These are phyloP conservation scores for Neelides folsomi DNA, from an alignment of 2,888 invertebrate genomes.

Conservation along the genomic window DNA sequence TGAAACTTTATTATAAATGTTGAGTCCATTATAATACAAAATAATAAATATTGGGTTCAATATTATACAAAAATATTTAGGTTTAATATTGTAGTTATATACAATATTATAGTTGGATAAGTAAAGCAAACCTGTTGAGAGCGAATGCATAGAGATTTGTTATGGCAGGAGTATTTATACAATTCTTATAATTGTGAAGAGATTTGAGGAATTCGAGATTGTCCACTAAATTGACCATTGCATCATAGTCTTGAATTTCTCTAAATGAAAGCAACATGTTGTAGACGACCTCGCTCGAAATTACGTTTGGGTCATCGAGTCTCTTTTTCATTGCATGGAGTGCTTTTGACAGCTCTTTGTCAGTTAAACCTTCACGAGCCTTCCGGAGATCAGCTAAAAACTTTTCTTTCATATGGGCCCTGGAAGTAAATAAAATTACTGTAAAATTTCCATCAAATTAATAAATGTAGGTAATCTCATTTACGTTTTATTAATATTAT, in stretches of 20 bases:
- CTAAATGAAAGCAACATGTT: conserved; percentile 70
- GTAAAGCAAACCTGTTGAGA: conserved; percentile 59
- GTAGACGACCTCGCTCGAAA: conserved; percentile 89
- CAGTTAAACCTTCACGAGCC: conserved; percentile 72
- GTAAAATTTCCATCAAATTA: too few species aligned
- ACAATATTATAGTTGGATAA: neutral
- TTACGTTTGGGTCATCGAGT: conserved; percentile 89
- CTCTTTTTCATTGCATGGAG: conserved; percentile 80
- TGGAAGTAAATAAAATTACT: conserved; percentile 41
- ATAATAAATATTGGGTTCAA: neutral
- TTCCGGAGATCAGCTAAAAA: conserved; percentile 86
- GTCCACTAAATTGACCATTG: conserved; percentile 91
- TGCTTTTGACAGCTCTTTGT: conserved; percentile 63
- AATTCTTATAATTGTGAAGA: conserved; percentile 74
- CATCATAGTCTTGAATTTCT: conserved; percentile 67
- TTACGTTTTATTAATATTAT: too few species aligned
- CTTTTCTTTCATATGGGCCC: conserved; percentile 93
- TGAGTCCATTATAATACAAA: neutral
- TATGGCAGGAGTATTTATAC: conserved; percentile 78
- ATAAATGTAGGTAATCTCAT: too few species aligned
- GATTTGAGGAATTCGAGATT: conserved; percentile 57
- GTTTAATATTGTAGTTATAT: neutral
- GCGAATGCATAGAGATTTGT: conserved; percentile 93
- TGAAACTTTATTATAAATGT: too few species aligned
- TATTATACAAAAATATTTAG: neutral